These are phyloP conservation scores for Otus scops DNA, from an alignment of 2,797 vertebrate species.

Conservation along the genomic window DNA sequence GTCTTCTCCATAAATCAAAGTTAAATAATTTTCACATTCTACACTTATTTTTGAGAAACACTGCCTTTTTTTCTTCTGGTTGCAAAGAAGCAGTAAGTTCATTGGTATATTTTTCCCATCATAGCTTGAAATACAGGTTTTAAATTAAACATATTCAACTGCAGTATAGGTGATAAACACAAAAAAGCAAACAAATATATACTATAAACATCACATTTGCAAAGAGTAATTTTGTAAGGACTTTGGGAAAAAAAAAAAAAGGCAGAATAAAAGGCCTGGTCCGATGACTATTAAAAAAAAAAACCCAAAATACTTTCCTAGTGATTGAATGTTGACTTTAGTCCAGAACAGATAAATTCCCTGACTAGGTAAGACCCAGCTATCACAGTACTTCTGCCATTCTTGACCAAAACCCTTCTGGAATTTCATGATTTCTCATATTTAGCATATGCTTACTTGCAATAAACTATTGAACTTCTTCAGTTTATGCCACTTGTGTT, in stretches of 20 bases:
- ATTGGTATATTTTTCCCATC: background rate
- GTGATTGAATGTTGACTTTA: background rate
- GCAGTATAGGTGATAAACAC: background rate
- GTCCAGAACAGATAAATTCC: background rate
- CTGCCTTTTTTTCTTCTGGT: background rate
- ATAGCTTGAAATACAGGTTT: accelerated
- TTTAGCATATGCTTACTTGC: background rate
- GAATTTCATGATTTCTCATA: background rate
- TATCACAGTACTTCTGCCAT: background rate
- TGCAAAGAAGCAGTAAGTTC: background rate
- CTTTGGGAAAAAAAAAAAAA: background rate
- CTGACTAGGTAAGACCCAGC: background rate
- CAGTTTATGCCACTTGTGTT: background rate
- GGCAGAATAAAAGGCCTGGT: background rate
- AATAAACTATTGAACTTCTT: background rate
- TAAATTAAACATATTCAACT: background rate
- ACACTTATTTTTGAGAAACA: background rate
- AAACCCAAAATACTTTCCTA: background rate
- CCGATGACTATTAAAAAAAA: background rate
- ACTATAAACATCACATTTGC: background rate
- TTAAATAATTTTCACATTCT: background rate
- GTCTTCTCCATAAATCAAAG: background rate
- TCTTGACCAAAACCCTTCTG: background rate
- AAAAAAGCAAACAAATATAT: background rate
- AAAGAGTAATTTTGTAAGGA: background rate